phyloP scores from a whole-genome alignment of 1,140 invertebrate genomes.

The Pseudobourletiella spinata region DNA sequence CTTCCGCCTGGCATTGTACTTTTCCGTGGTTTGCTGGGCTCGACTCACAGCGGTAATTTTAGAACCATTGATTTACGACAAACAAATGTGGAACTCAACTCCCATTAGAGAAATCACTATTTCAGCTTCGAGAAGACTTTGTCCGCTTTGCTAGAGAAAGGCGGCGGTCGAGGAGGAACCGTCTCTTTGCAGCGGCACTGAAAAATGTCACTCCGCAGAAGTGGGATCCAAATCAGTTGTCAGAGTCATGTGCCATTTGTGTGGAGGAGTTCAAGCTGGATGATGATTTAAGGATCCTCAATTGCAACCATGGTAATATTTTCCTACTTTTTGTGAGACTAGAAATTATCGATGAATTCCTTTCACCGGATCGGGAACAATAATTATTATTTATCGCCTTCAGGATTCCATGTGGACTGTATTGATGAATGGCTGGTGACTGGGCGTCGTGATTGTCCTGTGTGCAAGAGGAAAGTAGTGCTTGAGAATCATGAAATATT shows the following conservation, averaged over 20 bases:
- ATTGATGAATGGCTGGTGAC: slow-evolving; percentile 98
- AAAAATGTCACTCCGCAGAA: slow-evolving; percentile 85
- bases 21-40: background rate
- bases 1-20: slow-evolving; percentile 1
- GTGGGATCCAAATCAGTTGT: slow-evolving; percentile 68
- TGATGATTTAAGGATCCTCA: slow-evolving; percentile 89
- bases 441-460: slow-evolving; percentile 89
- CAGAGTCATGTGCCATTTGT: slow-evolving; percentile 97
- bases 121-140: slow-evolving; percentile 38
- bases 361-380: background rate
- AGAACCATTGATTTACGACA: background rate
- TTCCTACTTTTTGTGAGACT: background rate
- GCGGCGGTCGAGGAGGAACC: slow-evolving; percentile 62
- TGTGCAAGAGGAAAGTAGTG: slow-evolving; percentile 95
- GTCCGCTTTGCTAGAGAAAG: slow-evolving; percentile 53
- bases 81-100: background rate
- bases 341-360: no score
- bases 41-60: background rate
- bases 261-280: slow-evolving; percentile 95
- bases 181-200: slow-evolving; percentile 72
- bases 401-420: slow-evolving; percentile 94
- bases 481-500: slow-evolving; percentile 57
- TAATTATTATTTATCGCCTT: no score
- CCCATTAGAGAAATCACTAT: background rate
- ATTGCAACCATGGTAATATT: slow-evolving; percentile 84